Base-by-base conservation (phyloP, 2,888 invertebrate species). In the Tetragonula carbonaria region DNA sequence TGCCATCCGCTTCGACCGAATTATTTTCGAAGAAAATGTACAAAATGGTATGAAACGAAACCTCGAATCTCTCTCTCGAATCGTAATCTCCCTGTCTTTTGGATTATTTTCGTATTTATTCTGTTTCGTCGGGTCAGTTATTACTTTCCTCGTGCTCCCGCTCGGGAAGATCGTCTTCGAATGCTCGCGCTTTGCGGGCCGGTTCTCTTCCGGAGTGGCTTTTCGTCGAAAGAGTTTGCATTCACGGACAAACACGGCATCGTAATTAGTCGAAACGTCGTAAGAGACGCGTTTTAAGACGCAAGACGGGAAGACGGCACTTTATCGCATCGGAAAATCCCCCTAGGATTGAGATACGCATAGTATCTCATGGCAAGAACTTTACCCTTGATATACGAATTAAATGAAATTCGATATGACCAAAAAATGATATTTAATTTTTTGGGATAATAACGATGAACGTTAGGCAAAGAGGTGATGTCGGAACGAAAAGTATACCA, bases 191-290 rank as follows among this genome's bases (percentile, higher is more conserved):
- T 28, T 28, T 28, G 28, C 28, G 28, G 28, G 28, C 28, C 28
- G 28, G 28, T 28, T 28, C 33, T 33, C 33, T 33, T 33, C 33
- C 57, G 11, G 28, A 13, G 33, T 14, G 16, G 28, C 51, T 72
- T 73, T 77, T 86, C 67, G 51, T 45, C 38, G 33, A 16, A 62
- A 72, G 68, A 76, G 63, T 63, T 83, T 57, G 70, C 70, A 55
- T 78, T 78, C 23, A 33, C n/a, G 4, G 82, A 87, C 82, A 83
- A 63, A 74, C 28, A 28, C 50, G 70, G 38, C 80, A 63, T 75
- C 63, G 76, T 86, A 85, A 80, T 87, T 86, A 83, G 78, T 75
- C 77, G 79, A 80, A 86, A 86, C 75, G 80, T 82, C 79, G 53
- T 72, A 67, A 73, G 28, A 45, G 38, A 55, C 63, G 71, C 57